Base-by-base conservation (phyloP, 2,797 vertebrate genomes). In the Aselliscus stoliczkanus region DNA sequence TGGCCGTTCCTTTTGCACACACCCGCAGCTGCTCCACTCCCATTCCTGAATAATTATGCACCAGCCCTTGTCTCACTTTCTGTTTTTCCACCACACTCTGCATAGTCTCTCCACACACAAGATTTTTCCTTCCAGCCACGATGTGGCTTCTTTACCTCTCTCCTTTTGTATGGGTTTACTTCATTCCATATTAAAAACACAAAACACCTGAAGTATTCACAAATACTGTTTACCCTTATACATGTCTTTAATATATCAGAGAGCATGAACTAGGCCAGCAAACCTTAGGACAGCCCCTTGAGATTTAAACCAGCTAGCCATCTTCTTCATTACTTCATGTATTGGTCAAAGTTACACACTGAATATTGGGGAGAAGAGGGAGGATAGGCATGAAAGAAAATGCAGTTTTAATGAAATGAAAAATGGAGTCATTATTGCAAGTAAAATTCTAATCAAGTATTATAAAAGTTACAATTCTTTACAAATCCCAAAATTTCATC, bases 101-200 rank as follows among this genome's bases (percentile, higher is more conserved):
- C 76, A 80, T 31, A n/a, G 27, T 65, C 54, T 47, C 37, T 76
- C 79, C 44, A 89, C 5, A 76, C 25, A 93, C 23, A 95, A 39
- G 44, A 86, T 39, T 52, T 93, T 87, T 89, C 88, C 93, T 94
- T 96, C 76, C 50, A 96, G 86, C 60, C 80, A 27, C 31, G 23
- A 91, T 42, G 6, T 1, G 60, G n/a, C 42, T 91, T 72, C n/a
- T 62, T 13, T 5, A 44, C 56, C 60, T 81, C 79, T 25, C 83
- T 93, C 75, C 50, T 94, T 73, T 56, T 89, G 31, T 89, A 65
- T 10, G 60, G 83, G 47, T 83, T 96, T 95, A 90, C 44, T 97
- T 96, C 79, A 88, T 60, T 90, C 67, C 72, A 70, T 65, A 75
- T 86, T 95, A 94, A 93, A 88, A 96, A 52, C n/a, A 88, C 77